Conservation (phyloP, 2,888 invertebrate species). For the Eupsilia transversa region DNA sequence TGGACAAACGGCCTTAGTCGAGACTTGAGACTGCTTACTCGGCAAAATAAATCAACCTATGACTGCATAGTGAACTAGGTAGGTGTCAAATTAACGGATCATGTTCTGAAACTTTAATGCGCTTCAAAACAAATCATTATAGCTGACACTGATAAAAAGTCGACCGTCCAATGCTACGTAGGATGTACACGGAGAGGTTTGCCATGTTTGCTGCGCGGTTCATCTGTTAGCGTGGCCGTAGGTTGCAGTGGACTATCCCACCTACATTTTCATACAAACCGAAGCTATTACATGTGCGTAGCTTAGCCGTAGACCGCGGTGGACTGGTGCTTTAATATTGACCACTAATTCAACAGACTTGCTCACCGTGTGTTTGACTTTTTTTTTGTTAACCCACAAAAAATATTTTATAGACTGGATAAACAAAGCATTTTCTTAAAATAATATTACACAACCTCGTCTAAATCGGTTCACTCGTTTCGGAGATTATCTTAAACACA, state of each 20-base stretch:
- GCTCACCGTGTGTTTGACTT: too few relatives aligned
- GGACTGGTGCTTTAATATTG: not conserved
- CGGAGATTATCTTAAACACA: constrained; percentile 25
- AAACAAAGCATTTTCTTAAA: constrained; percentile 11
- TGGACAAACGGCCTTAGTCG: not conserved
- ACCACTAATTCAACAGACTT: not conserved
- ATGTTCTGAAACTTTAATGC: constrained; percentile 1
- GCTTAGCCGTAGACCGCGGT: not conserved
- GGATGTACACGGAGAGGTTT: not conserved
- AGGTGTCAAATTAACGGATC: constrained; percentile 3
- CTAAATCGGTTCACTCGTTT: constrained; percentile 13
- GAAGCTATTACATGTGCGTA: not conserved
- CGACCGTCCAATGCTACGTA: not conserved
- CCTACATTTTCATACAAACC: not conserved
- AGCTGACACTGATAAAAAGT: not conserved
- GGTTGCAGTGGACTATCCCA: not conserved
- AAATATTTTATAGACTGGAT: too few relatives aligned
- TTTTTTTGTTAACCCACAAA: not conserved
- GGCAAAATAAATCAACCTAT: not conserved
- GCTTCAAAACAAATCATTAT: not conserved
- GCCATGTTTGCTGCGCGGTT: not conserved
- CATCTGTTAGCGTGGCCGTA: not conserved
- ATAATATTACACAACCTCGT: constrained; percentile 25
- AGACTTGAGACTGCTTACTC: not conserved
- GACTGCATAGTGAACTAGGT: not conserved